Base-by-base conservation (phyloP, 2,888 invertebrate species). In the Dorcus hopei region DNA sequence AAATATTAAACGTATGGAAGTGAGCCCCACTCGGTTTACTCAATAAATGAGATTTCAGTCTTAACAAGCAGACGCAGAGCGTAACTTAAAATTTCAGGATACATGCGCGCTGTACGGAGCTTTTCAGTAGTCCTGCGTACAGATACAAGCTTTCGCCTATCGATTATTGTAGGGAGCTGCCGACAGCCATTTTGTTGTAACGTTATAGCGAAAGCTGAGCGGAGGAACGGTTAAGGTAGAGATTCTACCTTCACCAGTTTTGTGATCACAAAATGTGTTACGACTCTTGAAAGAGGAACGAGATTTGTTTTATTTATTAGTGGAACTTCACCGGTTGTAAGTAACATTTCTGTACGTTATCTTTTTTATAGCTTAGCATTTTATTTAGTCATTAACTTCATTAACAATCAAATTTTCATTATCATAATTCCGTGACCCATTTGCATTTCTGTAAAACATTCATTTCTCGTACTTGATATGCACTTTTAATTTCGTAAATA, bases 151-250 rank as follows among this genome's bases (percentile, higher is more conserved):
- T 61, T 67, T 63, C 61, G 54, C 57, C 61, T 75, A 77, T 77
- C 75, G 77, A 77, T 77, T 75, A 70, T 69, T 67, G 67, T 68
- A 69, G 75, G 75, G 72, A 73, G 74, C 74, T 71, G 58, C 49
- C 72, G 72, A 70, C 71, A 69, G 75, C 77, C 77, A 77, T 77
- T 65, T 69, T 69, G 65, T 60, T 56, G 51, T 61, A 60, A 59
- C 58, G 52, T 59, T 63, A 62, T 61, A 62, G 61, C 60, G 58
- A 62, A 62, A 65, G 61, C 65, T 57, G 52, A 52, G 43, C 40
- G 39, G 38, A 45, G 59, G 43, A 41, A 52, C 61, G 63, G 61
- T 61, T 61, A 56, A 56, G 58, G 63, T 63, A 61, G 60, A 55
- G 8, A 23, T 33, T 33, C 26, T 33, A 33, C 26, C 26, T 38